Percentiles rank a stretch among this genome's conserved stretches.
Conservation (phyloP, 2,888 invertebrate genomes). For the Gortyna flavago region DNA sequence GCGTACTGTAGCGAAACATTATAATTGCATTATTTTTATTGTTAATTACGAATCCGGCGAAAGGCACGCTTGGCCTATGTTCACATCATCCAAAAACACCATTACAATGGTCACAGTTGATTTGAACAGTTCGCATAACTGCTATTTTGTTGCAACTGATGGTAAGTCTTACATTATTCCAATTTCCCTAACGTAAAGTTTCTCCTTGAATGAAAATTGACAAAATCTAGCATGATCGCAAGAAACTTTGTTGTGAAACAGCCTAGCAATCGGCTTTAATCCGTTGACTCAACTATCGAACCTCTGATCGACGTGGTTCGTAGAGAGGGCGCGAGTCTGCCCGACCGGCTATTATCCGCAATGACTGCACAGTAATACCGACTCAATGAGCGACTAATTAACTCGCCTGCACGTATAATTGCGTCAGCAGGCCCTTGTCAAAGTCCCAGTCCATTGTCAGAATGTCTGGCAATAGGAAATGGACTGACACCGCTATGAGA, state of each 20-base stretch:
- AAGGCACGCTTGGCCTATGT: not conserved
- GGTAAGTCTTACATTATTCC: slow-evolving; percentile 32
- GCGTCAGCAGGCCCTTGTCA: slow-evolving; percentile 66
- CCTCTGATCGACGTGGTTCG: slow-evolving; percentile 46
- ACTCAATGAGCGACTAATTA: slow-evolving; percentile 74
- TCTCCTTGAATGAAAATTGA: slow-evolving; percentile 47
- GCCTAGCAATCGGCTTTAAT: slow-evolving; percentile 40
- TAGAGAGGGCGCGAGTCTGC: slow-evolving; percentile 54
- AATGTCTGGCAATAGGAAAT: slow-evolving; percentile 64
- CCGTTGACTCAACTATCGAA: slow-evolving; percentile 50
- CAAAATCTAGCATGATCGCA: slow-evolving; percentile 56
- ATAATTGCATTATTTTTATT: slow-evolving; percentile 52
- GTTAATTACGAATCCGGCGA: slow-evolving; percentile 4
- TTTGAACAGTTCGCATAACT: not conserved
- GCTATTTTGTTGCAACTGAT: slow-evolving; percentile 12
- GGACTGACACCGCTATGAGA: slow-evolving; percentile 56
- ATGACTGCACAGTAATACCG: slow-evolving; percentile 65
- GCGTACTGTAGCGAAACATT: slow-evolving; percentile 52
- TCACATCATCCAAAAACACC: slow-evolving; percentile 35
- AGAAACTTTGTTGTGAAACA: slow-evolving; percentile 48
- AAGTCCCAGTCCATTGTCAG: slow-evolving; percentile 57
- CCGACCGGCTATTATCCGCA: slow-evolving; percentile 61
- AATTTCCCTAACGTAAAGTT: slow-evolving; percentile 45
- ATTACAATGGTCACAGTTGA: slow-evolving; percentile 15
- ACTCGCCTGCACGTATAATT: slow-evolving; percentile 72